Base-by-base conservation (phyloP, 2,888 invertebrate genomes). In the Meteorus cinctellus region DNA sequence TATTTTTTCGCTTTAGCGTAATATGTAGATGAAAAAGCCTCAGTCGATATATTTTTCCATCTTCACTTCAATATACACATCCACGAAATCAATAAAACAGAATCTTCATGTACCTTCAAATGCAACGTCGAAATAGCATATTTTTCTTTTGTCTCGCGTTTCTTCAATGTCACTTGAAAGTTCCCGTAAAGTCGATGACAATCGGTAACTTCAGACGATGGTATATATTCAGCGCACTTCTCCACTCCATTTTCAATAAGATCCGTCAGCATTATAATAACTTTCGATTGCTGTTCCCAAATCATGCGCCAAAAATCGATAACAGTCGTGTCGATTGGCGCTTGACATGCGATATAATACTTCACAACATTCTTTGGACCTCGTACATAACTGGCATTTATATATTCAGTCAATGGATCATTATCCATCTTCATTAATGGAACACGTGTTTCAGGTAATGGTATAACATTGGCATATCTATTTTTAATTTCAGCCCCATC, bases 261-360 rank as follows among this genome's bases (percentile, higher is more conserved):
- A 90, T 96, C 96, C 0, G 97, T 97, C 45, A 97, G 91, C 96
- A 97, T 97, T 78, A 98, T 93, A 80, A 98, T 93, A 59, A 97
- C 95, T 83, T 96, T 93, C 16, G 94, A 93, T 89, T 97, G 96
- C 88, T 98, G 97, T 86, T 98, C 97, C 98, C 98, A 98, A 70
- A 97, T 93, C 98, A 98, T 97, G 62, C 96, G 92, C 98, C 98
- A 98, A 89, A 98, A 97, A 90, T 98, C 98, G 41, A 92, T 91
- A 0, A 96, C 94, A 0, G 97, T 98, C 81, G 94, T 93, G 75
- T 95, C 93, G 81, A 97, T 91, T 0, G 98, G 98, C 12, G 96
- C 97, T 90, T 98, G 98, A 83, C 96, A 96, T 24, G 97, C 96
- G 48, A 98, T 97, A 90, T 98, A 98, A 88, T 95, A 96, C 84